Evolutionary conservation across 2,888 invertebrate genomes (phyloP).

Genomic region (Papilio demoleus): DNA sequence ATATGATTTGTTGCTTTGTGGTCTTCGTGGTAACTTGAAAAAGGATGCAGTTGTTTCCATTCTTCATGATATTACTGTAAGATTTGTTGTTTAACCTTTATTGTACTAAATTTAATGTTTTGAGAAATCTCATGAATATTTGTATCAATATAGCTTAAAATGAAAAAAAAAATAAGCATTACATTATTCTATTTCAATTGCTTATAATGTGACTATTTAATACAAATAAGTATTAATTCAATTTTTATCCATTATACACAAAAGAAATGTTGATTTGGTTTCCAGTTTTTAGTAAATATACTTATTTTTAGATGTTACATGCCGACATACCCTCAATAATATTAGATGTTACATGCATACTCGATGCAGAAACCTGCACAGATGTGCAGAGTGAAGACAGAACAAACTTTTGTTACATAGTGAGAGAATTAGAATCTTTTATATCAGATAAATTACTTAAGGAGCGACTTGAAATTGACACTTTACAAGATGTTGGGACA

Average conservation of each 20-base stretch:
- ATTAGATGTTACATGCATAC: conserved; percentile 92
- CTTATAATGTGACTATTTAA: no score
- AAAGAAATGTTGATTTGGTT: neutral
- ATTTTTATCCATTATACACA: neutral
- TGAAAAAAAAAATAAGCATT: no score
- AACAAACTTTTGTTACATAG: conserved; percentile 89
- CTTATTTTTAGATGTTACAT: conserved; percentile 85
- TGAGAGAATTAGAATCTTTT: conserved; percentile 91
- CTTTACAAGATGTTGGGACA: conserved; percentile 95
- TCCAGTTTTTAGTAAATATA: no score
- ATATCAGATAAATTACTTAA: conserved; percentile 94
- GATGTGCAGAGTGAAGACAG: conserved; percentile 89
- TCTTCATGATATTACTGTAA: conserved; percentile 90
- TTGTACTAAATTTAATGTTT: no score
- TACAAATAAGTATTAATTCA: no score
- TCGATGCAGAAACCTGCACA: conserved; percentile 91
- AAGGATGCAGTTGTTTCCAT: conserved; percentile 89
- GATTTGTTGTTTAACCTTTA: conserved; percentile 51
- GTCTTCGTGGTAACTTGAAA: conserved; percentile 89
- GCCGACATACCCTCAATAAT: conserved; percentile 92
- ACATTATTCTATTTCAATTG: no score
- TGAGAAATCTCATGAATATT: no score
- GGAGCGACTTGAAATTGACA: conserved; percentile 96
- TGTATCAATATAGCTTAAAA: no score
- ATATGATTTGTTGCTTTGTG: conserved; percentile 91